A percentile compares a stretch with the other conserved stretches of the same genome.
Conservation (phyloP, 2,797 vertebrate species). For the Podarcis siculus region DNA sequence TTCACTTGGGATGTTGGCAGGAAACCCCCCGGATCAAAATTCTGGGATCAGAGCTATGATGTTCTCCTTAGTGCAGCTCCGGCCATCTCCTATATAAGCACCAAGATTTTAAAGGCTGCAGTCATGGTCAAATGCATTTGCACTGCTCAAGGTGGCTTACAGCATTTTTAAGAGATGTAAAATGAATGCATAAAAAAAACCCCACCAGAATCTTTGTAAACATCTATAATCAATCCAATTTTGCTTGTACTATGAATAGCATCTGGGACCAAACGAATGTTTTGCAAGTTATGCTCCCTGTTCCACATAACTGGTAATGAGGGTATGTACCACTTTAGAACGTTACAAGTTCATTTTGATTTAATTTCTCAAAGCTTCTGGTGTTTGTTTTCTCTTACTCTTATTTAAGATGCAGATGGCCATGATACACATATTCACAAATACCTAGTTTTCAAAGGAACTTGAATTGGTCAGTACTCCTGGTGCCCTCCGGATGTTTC, state of each 20-base stretch:
- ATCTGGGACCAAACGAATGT: not conserved
- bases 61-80: slow-evolving; percentile 15
- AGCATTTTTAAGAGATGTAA: not conserved
- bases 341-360: not conserved
- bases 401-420: not conserved
- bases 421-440: not conserved
- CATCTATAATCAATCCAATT: not conserved
- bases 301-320: not conserved
- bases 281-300: not conserved
- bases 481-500: no score
- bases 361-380: not conserved
- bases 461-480: not conserved
- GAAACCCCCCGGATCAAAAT: slow-evolving; percentile 14
- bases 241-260: not conserved
- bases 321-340: not conserved
- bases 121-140: not conserved
- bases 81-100: slow-evolving; percentile 29
- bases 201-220: not conserved
- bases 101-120: not conserved
- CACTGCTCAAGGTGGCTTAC: not conserved
- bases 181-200: not conserved
- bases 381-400: not conserved
- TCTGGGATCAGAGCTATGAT: slow-evolving; percentile 22
- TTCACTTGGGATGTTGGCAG: slow-evolving; percentile 25
- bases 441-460: not conserved